A percentile compares a stretch with the other conserved stretches of the same genome.
phyloP scores from a whole-genome alignment of 2,113 vertebrate genomes.

The Ranitomeya variabilis region DNA sequence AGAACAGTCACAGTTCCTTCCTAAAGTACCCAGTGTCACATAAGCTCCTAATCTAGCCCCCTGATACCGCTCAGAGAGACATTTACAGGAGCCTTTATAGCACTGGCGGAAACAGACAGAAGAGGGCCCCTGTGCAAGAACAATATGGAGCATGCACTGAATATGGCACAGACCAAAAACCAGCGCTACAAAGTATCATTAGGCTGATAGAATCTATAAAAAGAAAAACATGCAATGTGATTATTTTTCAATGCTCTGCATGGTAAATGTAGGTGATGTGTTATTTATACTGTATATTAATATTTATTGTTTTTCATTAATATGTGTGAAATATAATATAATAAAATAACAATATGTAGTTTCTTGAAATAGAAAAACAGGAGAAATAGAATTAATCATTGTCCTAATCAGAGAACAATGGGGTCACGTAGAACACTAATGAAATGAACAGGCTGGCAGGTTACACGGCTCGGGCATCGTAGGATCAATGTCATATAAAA shows the following conservation, averaged over 20 bases:
- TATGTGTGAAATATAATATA: background rate
- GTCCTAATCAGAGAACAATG: background rate
- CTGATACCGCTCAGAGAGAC: background rate
- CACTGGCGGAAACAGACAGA: too few species aligned
- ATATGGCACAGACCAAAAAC: too few species aligned
- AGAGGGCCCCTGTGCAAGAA: too few species aligned
- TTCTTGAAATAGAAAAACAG: background rate
- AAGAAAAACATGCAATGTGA: too few species aligned
- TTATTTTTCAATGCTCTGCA: too few species aligned
- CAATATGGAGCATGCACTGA: too few species aligned
- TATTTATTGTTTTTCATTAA: background rate
- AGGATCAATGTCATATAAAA: conserved; percentile 3
- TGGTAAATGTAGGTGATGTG: too few species aligned
- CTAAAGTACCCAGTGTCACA: too few species aligned
- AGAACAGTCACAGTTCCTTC: too few species aligned
- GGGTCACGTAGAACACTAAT: background rate
- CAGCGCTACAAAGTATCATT: too few species aligned
- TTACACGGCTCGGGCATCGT: background rate
- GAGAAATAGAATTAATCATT: background rate
- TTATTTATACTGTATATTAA: too few species aligned
- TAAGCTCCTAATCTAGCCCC: background rate
- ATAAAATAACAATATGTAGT: background rate
- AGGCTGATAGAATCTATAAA: too few species aligned
- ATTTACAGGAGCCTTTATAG: background rate
- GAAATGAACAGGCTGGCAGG: background rate